Evolutionary conservation across 2,888 invertebrate species (phyloP), one percentile per base, ranked within the genome.

Genomic region (Parochlus steinenii): DNA sequence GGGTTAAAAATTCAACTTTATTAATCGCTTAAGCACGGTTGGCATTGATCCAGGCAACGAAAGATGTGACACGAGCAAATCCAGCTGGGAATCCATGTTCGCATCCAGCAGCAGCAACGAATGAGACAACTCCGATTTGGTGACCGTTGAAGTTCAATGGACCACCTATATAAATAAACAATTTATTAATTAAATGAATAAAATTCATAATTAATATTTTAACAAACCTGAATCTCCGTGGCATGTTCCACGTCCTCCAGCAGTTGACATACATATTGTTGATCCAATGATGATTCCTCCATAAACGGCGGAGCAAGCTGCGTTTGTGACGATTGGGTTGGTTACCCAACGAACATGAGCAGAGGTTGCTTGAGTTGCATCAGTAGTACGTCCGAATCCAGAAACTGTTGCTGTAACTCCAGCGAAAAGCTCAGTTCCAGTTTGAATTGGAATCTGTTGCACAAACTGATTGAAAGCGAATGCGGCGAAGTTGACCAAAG

Each of bases 21-120:
- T n/a, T n/a, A n/a, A n/a, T n/a, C n/a, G n/a, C n/a, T n/a, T n/a
- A n/a, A n/a, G n/a, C n/a, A 3, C 11, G 10, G 4, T 18, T 11
- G 17, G 17, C 11, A 5, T 42, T 39, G 31, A 61, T 57, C 56
- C 55, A 61, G 16, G 47, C 41, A n/a, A 53, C 33, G 43, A 47
- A 58, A 15, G 48, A 44, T 23, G 54, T 52, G 20, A 59, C 47
- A 40, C 60, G 50, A 12, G 55, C 46, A 43, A 50, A 61, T 20
- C 51, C 61, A 12, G 52, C 54, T 3, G 59, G 60, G 10, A 46
- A 42, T 1, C 54, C 53, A 8, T 36, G 39, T 37, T 50, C 45
- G 41, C 61, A 60, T n/a, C 58, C 57, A 14, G 43, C 42, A 11
- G 37, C 26, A 4, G 55, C 45, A 3, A 48, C 47, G 45, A 59